Evolutionary conservation across 2,888 invertebrate genomes (phyloP).

Genomic region (Apoda limacodes): DNA sequence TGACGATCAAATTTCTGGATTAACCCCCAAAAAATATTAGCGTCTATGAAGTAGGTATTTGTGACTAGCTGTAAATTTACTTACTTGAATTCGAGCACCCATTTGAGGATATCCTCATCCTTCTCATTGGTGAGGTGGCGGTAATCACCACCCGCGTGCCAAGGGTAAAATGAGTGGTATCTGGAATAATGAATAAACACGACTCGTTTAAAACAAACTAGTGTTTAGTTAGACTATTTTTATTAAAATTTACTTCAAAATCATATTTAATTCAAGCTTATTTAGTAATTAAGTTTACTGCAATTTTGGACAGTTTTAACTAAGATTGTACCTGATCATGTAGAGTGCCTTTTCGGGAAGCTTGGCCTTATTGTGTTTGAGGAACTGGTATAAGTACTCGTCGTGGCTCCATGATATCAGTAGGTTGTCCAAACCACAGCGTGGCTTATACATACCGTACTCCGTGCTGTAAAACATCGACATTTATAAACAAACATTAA

Average conservation of each 20-base stretch:
- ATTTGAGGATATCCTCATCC: conserved; percentile 79
- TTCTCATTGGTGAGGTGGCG: conserved; percentile 77
- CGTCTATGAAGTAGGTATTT: too few relatives aligned
- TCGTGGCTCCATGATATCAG: conserved; percentile 96
- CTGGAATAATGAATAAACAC: too few relatives aligned
- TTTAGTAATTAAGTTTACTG: too few relatives aligned
- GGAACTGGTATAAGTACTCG: conserved; percentile 85
- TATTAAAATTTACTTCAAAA: too few relatives aligned
- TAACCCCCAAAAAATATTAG: too few relatives aligned
- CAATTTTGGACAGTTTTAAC: too few relatives aligned
- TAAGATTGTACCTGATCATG: conserved; percentile 75
- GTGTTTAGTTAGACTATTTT: too few relatives aligned
- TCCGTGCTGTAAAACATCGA: conserved; percentile 75
- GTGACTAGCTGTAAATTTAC: too few relatives aligned
- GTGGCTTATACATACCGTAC: conserved; percentile 86
- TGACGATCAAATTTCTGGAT: too few relatives aligned
- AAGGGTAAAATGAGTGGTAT: conserved; percentile 95
- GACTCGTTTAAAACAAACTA: too few relatives aligned
- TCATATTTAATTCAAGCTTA: too few relatives aligned
- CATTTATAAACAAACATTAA: not conserved
- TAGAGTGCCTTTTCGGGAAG: conserved; percentile 86
- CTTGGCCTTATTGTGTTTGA: conserved; percentile 82
- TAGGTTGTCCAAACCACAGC: conserved; percentile 87
- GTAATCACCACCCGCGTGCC: conserved; percentile 90
- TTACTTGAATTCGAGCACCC: conserved; percentile 90